Evolutionary conservation across 2,113 vertebrate species (phyloP).

Genomic region (Alligator mississippiensis): DNA sequence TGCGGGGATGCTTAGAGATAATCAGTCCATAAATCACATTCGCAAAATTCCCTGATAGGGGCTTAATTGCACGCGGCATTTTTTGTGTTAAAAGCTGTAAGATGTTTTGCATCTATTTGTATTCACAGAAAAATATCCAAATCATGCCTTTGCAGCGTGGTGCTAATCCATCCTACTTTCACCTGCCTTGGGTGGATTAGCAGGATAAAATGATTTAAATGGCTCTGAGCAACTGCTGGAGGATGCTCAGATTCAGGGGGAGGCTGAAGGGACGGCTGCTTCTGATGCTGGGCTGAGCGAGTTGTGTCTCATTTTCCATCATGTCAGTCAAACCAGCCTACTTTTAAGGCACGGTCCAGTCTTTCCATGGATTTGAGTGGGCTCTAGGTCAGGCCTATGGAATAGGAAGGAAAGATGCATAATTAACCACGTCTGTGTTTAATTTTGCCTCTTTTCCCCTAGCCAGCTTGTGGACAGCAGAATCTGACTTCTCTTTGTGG

Average conservation of each 20-base stretch:
- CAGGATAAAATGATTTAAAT: slow-evolving; percentile 51
- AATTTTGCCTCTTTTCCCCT: background rate
- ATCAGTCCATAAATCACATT: slow-evolving; percentile 60
- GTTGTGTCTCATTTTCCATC: background rate
- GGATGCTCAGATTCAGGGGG: background rate
- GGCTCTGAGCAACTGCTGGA: background rate
- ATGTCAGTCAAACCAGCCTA: no score
- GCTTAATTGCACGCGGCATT: slow-evolving; percentile 62
- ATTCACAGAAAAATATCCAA: slow-evolving; percentile 35
- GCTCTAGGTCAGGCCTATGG: background rate
- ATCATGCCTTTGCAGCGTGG: slow-evolving; percentile 44
- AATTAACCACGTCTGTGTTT: background rate
- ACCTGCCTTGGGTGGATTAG: slow-evolving; percentile 44
- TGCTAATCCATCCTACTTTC: slow-evolving; percentile 42
- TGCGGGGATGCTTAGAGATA: slow-evolving; percentile 52
- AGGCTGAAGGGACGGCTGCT: background rate
- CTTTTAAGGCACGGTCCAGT: background rate
- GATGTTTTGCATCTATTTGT: background rate
- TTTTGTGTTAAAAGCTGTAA: slow-evolving; percentile 37
- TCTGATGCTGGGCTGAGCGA: slow-evolving; percentile 10
- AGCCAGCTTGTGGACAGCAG: background rate
- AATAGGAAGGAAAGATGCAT: background rate
- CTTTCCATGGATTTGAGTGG: background rate
- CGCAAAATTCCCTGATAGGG: slow-evolving; percentile 56
- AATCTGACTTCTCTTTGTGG: background rate